Evolutionary conservation across 2,888 invertebrate species (phyloP).

Genomic region (Aradus depressus): DNA sequence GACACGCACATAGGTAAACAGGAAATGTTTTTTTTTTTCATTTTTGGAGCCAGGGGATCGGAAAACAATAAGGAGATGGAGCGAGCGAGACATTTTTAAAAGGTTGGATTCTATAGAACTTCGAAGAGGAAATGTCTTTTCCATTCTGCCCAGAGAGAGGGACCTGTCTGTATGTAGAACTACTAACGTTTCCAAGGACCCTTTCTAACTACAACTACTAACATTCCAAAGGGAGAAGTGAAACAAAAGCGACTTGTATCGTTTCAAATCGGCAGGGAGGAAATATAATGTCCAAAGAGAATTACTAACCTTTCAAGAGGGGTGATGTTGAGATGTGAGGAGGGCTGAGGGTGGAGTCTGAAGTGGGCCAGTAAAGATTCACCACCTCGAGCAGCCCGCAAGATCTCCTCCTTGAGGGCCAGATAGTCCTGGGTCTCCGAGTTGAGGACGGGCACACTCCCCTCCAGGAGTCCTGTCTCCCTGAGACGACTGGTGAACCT

Average conservation of each 20-base stretch:
- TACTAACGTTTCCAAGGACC: no score
- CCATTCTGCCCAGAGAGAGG: no score
- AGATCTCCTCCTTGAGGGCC: constrained; percentile 70
- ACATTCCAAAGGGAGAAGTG: background rate
- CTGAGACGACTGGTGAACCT: constrained; percentile 78
- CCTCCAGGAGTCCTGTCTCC: constrained; percentile 44
- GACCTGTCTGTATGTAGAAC: no score
- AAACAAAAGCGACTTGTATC: background rate
- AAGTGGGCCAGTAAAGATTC: constrained; percentile 70
- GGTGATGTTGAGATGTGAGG: constrained; percentile 67
- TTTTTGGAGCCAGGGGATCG: no score
- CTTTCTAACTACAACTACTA: background rate
- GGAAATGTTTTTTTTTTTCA: no score
- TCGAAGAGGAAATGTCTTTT: no score
- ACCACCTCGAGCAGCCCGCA: constrained; percentile 78
- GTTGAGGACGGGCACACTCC: constrained; percentile 70
- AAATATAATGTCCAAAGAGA: background rate
- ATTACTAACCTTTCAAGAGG: constrained; percentile 71
- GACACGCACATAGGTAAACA: no score
- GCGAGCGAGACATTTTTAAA: no score
- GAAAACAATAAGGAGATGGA: no score
- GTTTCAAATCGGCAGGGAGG: background rate
- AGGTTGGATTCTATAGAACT: no score
- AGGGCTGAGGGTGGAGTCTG: constrained; percentile 37
- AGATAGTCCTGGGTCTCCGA: constrained; percentile 64